Evolutionary conservation across 2,113 vertebrate species (phyloP).

Genomic region (Phycodurus eques): DNA sequence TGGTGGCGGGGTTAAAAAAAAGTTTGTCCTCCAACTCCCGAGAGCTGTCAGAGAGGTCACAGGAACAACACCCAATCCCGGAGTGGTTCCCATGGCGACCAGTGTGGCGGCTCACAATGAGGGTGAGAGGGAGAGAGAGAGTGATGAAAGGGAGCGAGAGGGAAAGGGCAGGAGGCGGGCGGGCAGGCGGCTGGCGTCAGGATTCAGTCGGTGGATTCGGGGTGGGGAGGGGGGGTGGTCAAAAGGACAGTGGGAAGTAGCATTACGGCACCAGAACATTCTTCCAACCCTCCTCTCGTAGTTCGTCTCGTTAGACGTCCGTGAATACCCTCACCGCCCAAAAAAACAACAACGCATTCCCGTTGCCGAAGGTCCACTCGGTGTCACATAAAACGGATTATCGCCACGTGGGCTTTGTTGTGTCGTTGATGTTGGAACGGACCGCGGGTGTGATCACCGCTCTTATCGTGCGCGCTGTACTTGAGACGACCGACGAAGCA

Average conservation of each 20-base stretch:
- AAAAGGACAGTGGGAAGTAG: slow-evolving; percentile 58
- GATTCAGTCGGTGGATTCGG: slow-evolving; percentile 62
- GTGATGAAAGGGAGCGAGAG: slow-evolving; percentile 61
- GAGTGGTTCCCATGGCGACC: slow-evolving; percentile 79
- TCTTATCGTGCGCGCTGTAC: no score
- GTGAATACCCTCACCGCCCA: no score
- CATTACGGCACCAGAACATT: neutral
- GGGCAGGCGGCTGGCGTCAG: slow-evolving; percentile 59
- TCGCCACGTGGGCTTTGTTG: no score
- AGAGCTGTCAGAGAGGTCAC: slow-evolving; percentile 74
- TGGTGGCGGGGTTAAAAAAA: slow-evolving; percentile 5
- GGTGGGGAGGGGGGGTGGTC: slow-evolving; percentile 12
- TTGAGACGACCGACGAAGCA: no score
- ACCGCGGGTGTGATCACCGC: no score
- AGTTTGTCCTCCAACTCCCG: slow-evolving; percentile 61
- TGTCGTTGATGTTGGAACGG: no score
- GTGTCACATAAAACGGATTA: no score
- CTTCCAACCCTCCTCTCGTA: neutral
- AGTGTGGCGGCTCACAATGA: slow-evolving; percentile 75
- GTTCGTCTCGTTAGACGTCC: neutral
- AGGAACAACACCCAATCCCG: slow-evolving; percentile 76
- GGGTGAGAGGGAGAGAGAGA: slow-evolving; percentile 65
- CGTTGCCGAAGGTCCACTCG: no score
- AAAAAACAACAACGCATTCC: no score
- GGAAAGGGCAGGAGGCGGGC: slow-evolving; percentile 53